Evolutionary conservation across 2,888 invertebrate species (phyloP), one percentile per base, ranked within the genome.

Genomic region (Pristionchus entomophagus): DNA sequence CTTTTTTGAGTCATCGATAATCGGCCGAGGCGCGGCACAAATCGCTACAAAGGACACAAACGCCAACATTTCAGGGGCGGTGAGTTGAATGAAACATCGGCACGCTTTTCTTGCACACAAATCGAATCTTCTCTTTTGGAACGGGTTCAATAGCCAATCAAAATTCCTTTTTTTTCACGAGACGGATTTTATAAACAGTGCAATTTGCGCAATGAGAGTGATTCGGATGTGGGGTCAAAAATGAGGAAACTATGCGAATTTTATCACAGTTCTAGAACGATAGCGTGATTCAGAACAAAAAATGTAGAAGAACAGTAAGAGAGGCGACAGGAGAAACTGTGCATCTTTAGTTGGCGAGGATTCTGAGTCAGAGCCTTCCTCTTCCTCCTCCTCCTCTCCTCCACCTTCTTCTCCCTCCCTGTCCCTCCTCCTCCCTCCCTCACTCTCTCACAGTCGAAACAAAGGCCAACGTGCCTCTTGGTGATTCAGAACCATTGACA

Each of bases 401-500:
- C n/a, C n/a, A n/a, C n/a, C n/a, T n/a, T n/a, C n/a, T n/a, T n/a
- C n/a, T n/a, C 26, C 26, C 56, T 26, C 56, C 56, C 26, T 22
- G 14, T 22, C 19, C 51, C 6, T 53, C 51, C 5, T n/a, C 56
- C 26, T 59, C 12, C 56, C 26, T 59, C 56, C 56, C 56, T 26
- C 26, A 29, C 62, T 65, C 65, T 65, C 65, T 41, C 73, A 41
- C 41, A 73, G 73, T 73, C 73, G 73, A 73, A 73, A 73, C 73
- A 73, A 73, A 73, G 26, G 73, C 12, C 73, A 41, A 73, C 73
- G 45, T 22, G n/a, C 38, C 35, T 32, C 35, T 41, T 22, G 73
- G 8, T 73, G 73, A 73, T 45, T 73, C 73, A 73, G 73, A 65
- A 65, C 65, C 65, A 65, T 65, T 65, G 65, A 65, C 65, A 65